Evolutionary conservation across 2,888 invertebrate species (phyloP).

Genomic region (Andrena hattorfiana): DNA sequence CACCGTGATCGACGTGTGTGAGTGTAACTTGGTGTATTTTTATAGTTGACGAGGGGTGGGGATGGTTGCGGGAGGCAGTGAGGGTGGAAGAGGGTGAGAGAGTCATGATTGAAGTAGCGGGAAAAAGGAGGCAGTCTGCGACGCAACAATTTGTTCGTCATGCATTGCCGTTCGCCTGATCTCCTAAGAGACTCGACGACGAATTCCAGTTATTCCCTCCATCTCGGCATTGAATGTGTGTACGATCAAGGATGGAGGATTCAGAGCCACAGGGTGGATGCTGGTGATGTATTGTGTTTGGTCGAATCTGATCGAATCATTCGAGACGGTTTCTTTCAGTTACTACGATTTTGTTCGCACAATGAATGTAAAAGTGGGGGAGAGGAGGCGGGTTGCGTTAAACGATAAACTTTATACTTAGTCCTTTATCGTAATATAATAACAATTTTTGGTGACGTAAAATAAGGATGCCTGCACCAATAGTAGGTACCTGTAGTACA

Average conservation of each 20-base stretch:
- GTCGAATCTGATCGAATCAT: slow-evolving; percentile 4
- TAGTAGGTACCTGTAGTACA: no score
- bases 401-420: not conserved
- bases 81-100: not conserved
- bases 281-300: not conserved
- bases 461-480: not conserved
- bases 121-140: slow-evolving; percentile 43
- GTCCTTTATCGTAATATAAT: not conserved
- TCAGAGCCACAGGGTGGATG: not conserved
- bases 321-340: not conserved
- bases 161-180: slow-evolving; percentile 47
- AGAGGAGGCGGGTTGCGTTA: not conserved
- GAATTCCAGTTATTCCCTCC: slow-evolving; percentile 35
- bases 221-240: not conserved
- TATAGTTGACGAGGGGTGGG: slow-evolving; percentile 29
- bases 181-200: slow-evolving; percentile 44
- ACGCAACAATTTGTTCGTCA: slow-evolving; percentile 66
- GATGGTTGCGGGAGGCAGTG: no score
- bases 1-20: not conserved
- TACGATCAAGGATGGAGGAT: slow-evolving; percentile 19
- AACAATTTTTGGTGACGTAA: not conserved
- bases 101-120: slow-evolving; percentile 63
- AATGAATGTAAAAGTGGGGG: not conserved
- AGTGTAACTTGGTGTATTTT: slow-evolving; percentile 36
- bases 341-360: not conserved